Percentiles rank a stretch among this genome's conserved stretches.
Evolutionary conservation across 2,113 vertebrate genomes (phyloP).

Genomic region (Boulengeromyrus knoepffleri): DNA sequence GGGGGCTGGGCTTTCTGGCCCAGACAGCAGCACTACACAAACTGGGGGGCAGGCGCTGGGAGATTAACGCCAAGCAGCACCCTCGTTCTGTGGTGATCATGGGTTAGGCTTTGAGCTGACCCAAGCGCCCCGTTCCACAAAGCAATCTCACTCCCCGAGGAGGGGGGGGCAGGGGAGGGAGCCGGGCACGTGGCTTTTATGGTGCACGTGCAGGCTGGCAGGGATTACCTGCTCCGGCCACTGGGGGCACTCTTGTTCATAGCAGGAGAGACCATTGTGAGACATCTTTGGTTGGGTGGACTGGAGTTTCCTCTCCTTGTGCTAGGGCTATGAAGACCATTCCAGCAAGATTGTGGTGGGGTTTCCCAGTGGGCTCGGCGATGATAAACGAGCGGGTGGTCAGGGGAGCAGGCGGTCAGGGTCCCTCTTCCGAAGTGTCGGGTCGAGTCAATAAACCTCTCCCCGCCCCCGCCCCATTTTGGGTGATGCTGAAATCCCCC

Average conservation of each 20-base stretch:
- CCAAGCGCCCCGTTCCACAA: neutral
- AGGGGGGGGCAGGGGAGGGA: neutral
- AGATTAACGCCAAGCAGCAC: neutral
- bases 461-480: constrained; percentile 48
- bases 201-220: neutral
- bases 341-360: neutral
- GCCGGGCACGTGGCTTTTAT: neutral
- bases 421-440: constrained; percentile 41
- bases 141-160: neutral
- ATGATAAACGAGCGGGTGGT: constrained; percentile 27
- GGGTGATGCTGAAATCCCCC: constrained; percentile 32
- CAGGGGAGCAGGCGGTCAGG: constrained; percentile 40
- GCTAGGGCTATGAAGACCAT: neutral
- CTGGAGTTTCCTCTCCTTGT: neutral
- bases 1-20: neutral
- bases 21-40: neutral
- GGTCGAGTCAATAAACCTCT: constrained; percentile 38
- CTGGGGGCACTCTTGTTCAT: neutral
- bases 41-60: neutral
- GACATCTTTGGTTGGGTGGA: neutral
- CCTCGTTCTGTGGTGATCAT: neutral
- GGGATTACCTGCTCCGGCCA: neutral
- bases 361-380: neutral
- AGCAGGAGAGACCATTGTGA: neutral
- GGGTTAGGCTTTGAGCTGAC: neutral